Percentiles rank a stretch among this genome's conserved stretches.
These are phyloP conservation scores for Shargacucullia verbasci DNA, from an alignment of 2,888 invertebrate genomes.

Conservation along the genomic window DNA sequence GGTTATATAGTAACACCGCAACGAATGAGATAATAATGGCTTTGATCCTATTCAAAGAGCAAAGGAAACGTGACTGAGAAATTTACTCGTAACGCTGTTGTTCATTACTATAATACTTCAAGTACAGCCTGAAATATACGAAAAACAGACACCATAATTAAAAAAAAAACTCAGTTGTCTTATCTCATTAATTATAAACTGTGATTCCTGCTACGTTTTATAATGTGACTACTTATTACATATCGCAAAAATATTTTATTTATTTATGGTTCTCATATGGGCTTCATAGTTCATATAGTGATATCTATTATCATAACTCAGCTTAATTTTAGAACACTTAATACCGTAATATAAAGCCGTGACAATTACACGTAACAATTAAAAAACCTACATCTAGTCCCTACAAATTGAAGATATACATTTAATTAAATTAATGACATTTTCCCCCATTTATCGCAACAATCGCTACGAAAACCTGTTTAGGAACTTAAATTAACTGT, in stretches of 20 bases:
- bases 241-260: no score
- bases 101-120: slow-evolving; percentile 35
- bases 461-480: slow-evolving; percentile 47
- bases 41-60: slow-evolving; percentile 63
- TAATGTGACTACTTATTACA: no score
- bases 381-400: neutral
- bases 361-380: neutral
- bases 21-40: slow-evolving; percentile 57
- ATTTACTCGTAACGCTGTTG: slow-evolving; percentile 53
- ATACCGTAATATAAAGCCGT: neutral
- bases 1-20: slow-evolving; percentile 45
- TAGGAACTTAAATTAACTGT: slow-evolving; percentile 54
- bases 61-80: slow-evolving; percentile 64
- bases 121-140: slow-evolving; percentile 17
- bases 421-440: slow-evolving; percentile 13
- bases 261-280: no score
- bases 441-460: slow-evolving; percentile 33
- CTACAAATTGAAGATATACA: slow-evolving; percentile 15
- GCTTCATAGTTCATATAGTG: no score
- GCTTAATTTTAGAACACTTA: neutral
- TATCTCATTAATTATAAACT: no score
- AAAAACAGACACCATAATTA: slow-evolving; percentile 5
- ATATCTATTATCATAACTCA: no score
- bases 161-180: no score
- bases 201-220: no score